Evolutionary conservation across 2,888 invertebrate species (phyloP), one percentile per base, ranked within the genome.

Genomic region (Dorcus hopei): DNA sequence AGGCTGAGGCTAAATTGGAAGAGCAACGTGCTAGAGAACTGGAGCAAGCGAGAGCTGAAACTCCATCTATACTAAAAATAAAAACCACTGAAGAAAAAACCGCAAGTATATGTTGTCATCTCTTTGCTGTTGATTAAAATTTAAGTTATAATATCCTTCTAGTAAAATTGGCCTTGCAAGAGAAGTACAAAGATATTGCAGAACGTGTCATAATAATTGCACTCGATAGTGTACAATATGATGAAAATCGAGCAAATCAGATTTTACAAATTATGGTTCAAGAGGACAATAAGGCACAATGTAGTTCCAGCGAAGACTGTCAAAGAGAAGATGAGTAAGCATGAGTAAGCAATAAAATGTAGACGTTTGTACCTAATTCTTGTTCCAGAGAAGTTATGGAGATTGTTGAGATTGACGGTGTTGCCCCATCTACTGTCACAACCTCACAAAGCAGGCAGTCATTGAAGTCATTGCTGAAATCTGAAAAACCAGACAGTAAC

Each of bases 221-320:
- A 0, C 79, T 95, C 62, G 95, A 96, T 71, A 93, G 93, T 71
- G 93, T 93, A 0, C 88, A 90, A 71, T 95, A 88, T 77, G 89
- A 93, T 64, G 92, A 93, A 74, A 87, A 88, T 54, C 83, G 89
- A 54, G 92, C 94, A 0, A 87, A 85, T 65, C 89, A 91, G 75
- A 91, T 95, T 64, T 80, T 95, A 53, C 81, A 85, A 66, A 87
- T 88, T 38, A 89, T 89, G 74, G 79, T 85, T 7, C 81, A 86
- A 61, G 91, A 91, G 68, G 90, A 91, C 68, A 70, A 57, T 26
- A 57, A 59, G 49, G 40, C 47, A 11, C 53, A 59, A 45, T 38
- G 19, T 42, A 58, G 39, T 45, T 54, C 39, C 38, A 43, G n/a
- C 16, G 53, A 50, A 7, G 50, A 54, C 39, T 14, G 38, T 14